Evolutionary conservation across 2,888 invertebrate species (phyloP), one percentile per base, ranked within the genome.

Genomic region (Conops quadrifasciatus): DNA sequence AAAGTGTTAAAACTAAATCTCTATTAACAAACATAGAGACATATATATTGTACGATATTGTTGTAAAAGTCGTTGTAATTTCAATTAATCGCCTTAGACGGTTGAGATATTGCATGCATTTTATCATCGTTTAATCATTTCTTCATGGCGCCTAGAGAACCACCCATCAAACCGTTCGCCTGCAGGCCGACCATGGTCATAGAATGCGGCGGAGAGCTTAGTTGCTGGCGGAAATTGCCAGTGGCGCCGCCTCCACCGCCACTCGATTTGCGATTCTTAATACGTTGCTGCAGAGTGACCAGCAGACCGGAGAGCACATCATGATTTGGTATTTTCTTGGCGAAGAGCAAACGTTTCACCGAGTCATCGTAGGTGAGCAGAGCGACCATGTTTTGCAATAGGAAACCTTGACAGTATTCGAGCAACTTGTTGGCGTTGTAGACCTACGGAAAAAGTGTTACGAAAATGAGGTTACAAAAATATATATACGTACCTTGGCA

Each of bases 331-430:
- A 95, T 87, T 80, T 95, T 93, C 85, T 95, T 95, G 53, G 95
- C 95, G 80, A 95, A 95, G 49, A 96, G 88, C 70, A 96, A 87
- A 74, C 95, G 90, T 82, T 95, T 94, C 0, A 95, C 95, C 0
- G 94, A 94, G 83, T 95, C 95, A 80, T 95, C 95, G 81, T 94
- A 95, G 0, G 95, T 95, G 63, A 96, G 88, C 30, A 95, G 87
- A n/a, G 95, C 94, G n/a, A 95, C 94, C 94, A 96, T 94, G 82
- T 96, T 95, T 87, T 96, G 95, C 60, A 96, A 88, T 30, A 96
- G 87, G 84, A 95, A 95, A 67, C 94, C 94, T 87, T 95, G 95
- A 82, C 95, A 95, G 85, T 94, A 95, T 85, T 95, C 95, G 80
- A 96, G 87, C 51, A 96, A 88, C 83, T 94, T 94, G 47, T 91